These are phyloP conservation scores for Corythaeola cristata DNA, from an alignment of 2,113 vertebrate genomes.

Conservation along the genomic window DNA sequence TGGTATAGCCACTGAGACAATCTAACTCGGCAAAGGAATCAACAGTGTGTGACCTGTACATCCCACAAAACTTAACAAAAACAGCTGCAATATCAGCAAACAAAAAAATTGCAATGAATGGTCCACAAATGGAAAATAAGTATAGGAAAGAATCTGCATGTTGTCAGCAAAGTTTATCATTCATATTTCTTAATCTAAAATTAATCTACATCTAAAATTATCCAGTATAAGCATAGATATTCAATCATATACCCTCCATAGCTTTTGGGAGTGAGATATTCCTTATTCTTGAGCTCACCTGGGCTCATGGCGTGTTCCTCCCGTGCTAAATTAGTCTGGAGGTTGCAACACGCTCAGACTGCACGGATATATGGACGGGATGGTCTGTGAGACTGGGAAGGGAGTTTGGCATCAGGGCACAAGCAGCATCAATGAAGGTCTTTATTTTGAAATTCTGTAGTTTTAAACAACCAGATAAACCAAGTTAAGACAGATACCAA, in stretches of 20 bases:
- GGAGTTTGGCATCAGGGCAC: background rate
- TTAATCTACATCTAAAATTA: background rate
- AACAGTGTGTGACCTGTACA: rapidly evolving
- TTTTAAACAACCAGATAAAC: background rate
- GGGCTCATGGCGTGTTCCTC: background rate
- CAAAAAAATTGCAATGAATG: background rate
- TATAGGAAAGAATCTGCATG: background rate
- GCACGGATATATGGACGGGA: background rate
- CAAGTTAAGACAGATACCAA: background rate
- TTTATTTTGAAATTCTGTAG: background rate
- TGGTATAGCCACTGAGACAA: background rate
- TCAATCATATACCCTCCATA: background rate
- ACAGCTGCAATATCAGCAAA: background rate
- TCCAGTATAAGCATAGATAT: background rate
- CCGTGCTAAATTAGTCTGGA: background rate
- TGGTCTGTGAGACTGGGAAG: background rate
- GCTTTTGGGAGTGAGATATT: background rate
- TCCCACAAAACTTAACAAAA: background rate
- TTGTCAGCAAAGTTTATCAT: background rate
- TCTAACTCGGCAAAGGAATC: background rate
- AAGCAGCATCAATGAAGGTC: background rate
- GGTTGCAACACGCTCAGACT: background rate
- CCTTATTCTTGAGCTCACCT: background rate
- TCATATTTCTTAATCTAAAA: background rate
- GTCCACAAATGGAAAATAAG: background rate